phyloP scores from a whole-genome alignment of 2,888 invertebrate genomes.

The Eremobia ochroleuca region DNA sequence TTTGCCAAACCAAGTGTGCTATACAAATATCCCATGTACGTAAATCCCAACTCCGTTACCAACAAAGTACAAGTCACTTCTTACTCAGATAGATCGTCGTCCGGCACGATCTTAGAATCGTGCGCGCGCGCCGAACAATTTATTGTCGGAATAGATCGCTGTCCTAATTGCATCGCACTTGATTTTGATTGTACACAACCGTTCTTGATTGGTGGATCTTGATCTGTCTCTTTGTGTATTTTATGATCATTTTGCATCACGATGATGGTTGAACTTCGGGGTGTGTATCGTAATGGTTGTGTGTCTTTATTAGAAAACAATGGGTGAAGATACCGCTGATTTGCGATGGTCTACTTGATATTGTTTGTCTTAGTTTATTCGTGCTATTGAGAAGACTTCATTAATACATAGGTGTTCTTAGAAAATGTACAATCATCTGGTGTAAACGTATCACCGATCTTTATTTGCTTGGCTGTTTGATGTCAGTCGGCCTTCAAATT shows the following conservation, averaged over 20 bases:
- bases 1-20: not conserved
- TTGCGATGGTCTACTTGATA: not conserved
- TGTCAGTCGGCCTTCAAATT: not conserved
- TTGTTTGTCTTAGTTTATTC: not conserved
- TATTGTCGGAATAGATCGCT: constrained; percentile 62
- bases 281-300: constrained; percentile 22
- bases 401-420: not conserved
- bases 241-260: constrained; percentile 44
- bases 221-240: constrained; percentile 55
- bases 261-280: not conserved
- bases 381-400: not conserved
- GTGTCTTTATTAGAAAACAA: constrained; percentile 14
- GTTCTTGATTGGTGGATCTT: constrained; percentile 56
- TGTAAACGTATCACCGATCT: not conserved
- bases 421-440: not conserved
- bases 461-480: not conserved
- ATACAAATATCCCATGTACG: constrained; percentile 10
- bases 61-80: constrained; percentile 46
- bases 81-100: constrained; percentile 53
- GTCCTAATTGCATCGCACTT: constrained; percentile 67
- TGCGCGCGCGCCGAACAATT: constrained; percentile 63
- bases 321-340: constrained; percentile 7
- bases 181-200: constrained; percentile 59
- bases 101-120: constrained; percentile 66
- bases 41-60: constrained; percentile 7